phyloP scores from a whole-genome alignment of 2,888 invertebrate species.

The Lycophotia porphyrea region DNA sequence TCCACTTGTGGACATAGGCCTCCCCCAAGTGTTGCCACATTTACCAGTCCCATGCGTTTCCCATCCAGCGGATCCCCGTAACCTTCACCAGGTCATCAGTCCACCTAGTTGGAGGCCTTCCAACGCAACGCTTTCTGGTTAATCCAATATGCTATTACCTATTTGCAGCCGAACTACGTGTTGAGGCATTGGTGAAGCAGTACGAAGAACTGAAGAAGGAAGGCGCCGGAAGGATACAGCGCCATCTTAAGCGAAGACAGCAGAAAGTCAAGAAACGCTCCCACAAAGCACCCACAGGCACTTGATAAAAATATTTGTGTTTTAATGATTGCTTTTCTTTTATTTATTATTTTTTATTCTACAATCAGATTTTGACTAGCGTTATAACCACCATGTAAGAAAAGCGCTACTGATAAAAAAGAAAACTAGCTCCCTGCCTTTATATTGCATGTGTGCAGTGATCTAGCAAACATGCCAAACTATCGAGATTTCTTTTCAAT shows the following conservation, averaged over 20 bases:
- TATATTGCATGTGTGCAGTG: too few relatives aligned
- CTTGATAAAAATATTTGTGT: constrained; percentile 61
- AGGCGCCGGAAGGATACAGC: constrained; percentile 93
- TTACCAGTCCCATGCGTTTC: too few relatives aligned
- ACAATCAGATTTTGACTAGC: not conserved
- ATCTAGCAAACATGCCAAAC: too few relatives aligned
- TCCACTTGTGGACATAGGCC: too few relatives aligned
- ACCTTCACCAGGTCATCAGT: too few relatives aligned
- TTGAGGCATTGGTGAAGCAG: constrained; percentile 94
- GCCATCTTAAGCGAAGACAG: constrained; percentile 94
- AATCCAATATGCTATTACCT: not conserved
- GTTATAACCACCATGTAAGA: not conserved
- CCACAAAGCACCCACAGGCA: constrained; percentile 79
- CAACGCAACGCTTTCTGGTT: too few relatives aligned
- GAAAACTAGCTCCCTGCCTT: too few relatives aligned
- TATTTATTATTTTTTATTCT: not conserved
- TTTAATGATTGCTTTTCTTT: constrained; percentile 1
- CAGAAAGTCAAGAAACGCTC: constrained; percentile 92
- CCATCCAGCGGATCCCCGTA: too few relatives aligned
- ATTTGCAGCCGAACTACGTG: constrained; percentile 93
- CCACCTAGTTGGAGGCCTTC: too few relatives aligned
- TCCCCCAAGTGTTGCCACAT: too few relatives aligned
- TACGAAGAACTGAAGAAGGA: constrained; percentile 94
- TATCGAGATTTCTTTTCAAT: too few relatives aligned
- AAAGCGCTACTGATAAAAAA: too few relatives aligned